phyloP scores from a whole-genome alignment of 2,113 vertebrate genomes.

The Parus major region DNA sequence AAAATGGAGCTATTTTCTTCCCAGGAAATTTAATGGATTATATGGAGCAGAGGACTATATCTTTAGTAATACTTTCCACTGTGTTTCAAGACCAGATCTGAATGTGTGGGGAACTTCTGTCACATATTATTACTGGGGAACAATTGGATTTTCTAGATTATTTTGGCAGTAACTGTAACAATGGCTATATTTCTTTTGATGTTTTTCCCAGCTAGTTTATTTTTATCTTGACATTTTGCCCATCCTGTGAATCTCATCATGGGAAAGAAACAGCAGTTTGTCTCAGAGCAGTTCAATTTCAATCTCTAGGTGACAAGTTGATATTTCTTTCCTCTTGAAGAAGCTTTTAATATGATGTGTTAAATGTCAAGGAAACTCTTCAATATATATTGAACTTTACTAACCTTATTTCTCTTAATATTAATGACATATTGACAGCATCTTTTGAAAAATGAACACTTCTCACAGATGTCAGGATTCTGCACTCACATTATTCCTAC shows the following conservation, averaged over 20 bases:
- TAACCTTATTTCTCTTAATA: slow-evolving; percentile 82
- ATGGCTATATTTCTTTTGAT: slow-evolving; percentile 53
- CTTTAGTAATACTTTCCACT: neutral
- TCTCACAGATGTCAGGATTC: slow-evolving; percentile 47
- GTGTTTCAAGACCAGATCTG: slow-evolving; percentile 49
- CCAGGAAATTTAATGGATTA: neutral
- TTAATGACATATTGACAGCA: slow-evolving; percentile 79
- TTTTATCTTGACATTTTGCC: slow-evolving; percentile 82
- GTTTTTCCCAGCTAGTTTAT: slow-evolving; percentile 66
- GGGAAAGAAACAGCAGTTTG: slow-evolving; percentile 78
- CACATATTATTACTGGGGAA: slow-evolving; percentile 13
- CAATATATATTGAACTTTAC: slow-evolving; percentile 77
- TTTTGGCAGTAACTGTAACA: slow-evolving; percentile 71
- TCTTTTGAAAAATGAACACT: slow-evolving; percentile 55
- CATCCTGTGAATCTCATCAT: slow-evolving; percentile 75
- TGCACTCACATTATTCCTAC: slow-evolving; percentile 20
- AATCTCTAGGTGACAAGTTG: slow-evolving; percentile 80
- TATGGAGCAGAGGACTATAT: neutral
- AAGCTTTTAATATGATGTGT: slow-evolving; percentile 80
- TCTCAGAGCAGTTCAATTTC: slow-evolving; percentile 79
- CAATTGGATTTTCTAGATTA: slow-evolving; percentile 62
- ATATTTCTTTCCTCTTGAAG: slow-evolving; percentile 81
- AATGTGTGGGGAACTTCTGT: slow-evolving; percentile 25
- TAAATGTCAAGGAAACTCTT: slow-evolving; percentile 81
- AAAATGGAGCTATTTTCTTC: slow-evolving; percentile 5